Evolutionary conservation across 2,113 vertebrate species (phyloP), one percentile per base, ranked within the genome.

Genomic region (Todiramphus saurophagus): DNA sequence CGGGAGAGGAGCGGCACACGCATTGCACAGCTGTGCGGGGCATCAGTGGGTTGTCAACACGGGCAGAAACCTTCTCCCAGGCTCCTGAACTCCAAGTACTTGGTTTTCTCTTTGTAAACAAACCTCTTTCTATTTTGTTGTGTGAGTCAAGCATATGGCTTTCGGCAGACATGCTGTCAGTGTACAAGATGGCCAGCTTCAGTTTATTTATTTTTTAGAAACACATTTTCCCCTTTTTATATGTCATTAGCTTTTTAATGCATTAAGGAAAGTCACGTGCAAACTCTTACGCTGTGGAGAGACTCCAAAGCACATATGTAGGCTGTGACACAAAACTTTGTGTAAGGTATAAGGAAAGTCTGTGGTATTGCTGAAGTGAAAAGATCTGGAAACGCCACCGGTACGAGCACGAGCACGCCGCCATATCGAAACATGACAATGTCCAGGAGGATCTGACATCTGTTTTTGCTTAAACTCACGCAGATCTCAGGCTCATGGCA

Each of bases 1-100:
- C 67, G 0, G 4, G 39, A 28, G 25, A 67, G 5, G 23, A 43
- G 30, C 46, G 30, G 8, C 3, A 10, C 79, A 76, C 0, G 0
- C 16, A 59, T 27, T 39, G 30, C 1, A 1, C 31, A 37, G 75
- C 35, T 12, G 3, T 0, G 1, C 5, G 2, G 37, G 18, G 10
- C 5, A 1, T 18, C 53, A 41, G 41, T 5, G 3, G 56, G 11
- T 33, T 75, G 33, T 39, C 76, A 92, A 39, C 15, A 6, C 2
- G 37, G 66, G 27, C 33, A 85, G 20, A 89, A 87, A n/a, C 13
- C 43, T 92, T 70, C 11, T 78, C 35, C 51, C 82, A 53, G 60
- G 24, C 51, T 78, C 56, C 77, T 75, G 68, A 48, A 72, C 58
- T 69, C 74, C 50, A 44, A 68, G 18, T n/a, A 74, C 55, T 86